Evolutionary conservation across 2,888 invertebrate species (phyloP).

Genomic region (Aelia acuminata): DNA sequence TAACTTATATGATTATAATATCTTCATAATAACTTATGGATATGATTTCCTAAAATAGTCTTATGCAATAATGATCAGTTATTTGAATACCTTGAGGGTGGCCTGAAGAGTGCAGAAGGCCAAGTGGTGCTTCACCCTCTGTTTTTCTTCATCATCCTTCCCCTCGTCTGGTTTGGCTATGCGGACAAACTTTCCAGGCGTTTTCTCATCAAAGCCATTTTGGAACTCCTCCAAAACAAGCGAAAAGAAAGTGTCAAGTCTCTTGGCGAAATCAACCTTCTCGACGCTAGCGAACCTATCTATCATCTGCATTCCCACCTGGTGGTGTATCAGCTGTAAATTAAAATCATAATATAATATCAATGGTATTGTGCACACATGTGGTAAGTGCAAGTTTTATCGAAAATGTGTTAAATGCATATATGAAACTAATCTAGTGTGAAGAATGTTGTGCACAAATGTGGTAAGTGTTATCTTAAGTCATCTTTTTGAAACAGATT

Average conservation of each 20-base stretch:
- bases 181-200: slow-evolving; percentile 69
- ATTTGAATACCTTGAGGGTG: slow-evolving; percentile 75
- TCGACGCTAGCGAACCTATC: slow-evolving; percentile 84
- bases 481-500: too few relatives aligned
- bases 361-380: too few relatives aligned
- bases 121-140: slow-evolving; percentile 77
- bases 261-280: slow-evolving; percentile 77
- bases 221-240: slow-evolving; percentile 74
- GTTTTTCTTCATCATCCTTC: slow-evolving; percentile 54
- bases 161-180: slow-evolving; percentile 67
- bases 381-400: too few relatives aligned
- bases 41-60: too few relatives aligned
- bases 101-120: slow-evolving; percentile 82
- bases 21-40: too few relatives aligned
- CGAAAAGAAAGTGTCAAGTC: slow-evolving; percentile 76
- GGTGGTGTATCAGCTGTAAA: slow-evolving; percentile 73
- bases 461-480: too few relatives aligned
- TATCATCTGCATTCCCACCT: slow-evolving; percentile 83
- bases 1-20: too few relatives aligned
- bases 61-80: too few relatives aligned
- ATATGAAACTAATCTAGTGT: too few relatives aligned
- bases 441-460: too few relatives aligned
- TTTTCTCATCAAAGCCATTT: slow-evolving; percentile 70
- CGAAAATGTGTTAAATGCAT: too few relatives aligned
- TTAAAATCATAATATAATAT: slow-evolving; percentile 24